Evolutionary conservation across 2,797 vertebrate genomes (phyloP).

Genomic region (Intellagama lesueurii): DNA sequence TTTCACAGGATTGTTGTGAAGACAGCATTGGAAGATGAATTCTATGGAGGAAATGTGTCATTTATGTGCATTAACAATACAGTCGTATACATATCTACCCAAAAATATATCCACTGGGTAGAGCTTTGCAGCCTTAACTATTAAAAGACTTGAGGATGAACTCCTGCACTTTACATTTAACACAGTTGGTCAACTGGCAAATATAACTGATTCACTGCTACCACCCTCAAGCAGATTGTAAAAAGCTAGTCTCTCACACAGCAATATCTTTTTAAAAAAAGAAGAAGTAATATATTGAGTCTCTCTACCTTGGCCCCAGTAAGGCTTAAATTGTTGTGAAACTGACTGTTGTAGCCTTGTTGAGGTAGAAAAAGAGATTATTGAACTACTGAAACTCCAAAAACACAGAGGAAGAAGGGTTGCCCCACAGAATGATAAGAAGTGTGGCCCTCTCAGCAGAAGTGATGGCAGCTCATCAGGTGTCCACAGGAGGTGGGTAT

Average conservation of each 20-base stretch:
- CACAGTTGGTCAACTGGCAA: too few relatives aligned
- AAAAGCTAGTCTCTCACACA: background rate
- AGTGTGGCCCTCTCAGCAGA: too few relatives aligned
- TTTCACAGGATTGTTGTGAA: background rate
- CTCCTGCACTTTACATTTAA: background rate
- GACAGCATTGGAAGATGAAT: background rate
- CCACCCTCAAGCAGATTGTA: background rate
- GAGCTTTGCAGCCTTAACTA: background rate
- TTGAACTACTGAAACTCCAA: too few relatives aligned
- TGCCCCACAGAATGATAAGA: too few relatives aligned
- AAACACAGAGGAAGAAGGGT: too few relatives aligned
- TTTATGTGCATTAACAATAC: background rate
- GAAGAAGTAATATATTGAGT: background rate
- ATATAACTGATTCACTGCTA: too few relatives aligned
- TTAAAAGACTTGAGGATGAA: background rate
- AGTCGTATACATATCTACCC: background rate
- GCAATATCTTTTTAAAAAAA: background rate
- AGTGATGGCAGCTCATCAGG: too few relatives aligned
- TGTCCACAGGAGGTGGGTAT: too few relatives aligned
- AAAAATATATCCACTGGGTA: background rate
- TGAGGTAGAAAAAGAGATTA: too few relatives aligned
- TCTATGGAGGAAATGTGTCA: background rate
- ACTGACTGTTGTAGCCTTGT: too few relatives aligned
- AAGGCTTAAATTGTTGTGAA: background rate
- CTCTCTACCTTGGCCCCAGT: too few relatives aligned